These are phyloP conservation scores for Spodoptera exigua DNA, from an alignment of 2,888 invertebrate genomes.

Conservation along the genomic window DNA sequence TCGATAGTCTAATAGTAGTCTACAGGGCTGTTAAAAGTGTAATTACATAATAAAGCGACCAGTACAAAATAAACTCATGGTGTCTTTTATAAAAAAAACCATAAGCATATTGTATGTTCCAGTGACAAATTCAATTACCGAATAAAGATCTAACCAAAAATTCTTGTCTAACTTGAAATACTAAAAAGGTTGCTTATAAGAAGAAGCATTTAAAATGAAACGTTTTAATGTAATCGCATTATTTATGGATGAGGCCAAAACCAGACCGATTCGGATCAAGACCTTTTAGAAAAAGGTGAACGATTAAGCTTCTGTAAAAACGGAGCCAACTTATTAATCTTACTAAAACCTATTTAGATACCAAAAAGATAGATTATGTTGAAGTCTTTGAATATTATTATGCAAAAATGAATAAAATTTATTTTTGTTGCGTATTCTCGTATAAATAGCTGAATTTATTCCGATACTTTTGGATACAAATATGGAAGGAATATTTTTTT, in stretches of 20 bases:
- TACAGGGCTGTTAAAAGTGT: no score
- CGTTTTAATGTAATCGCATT: conserved; percentile 33
- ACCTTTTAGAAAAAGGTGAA: conserved; percentile 37
- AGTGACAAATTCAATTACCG: no score
- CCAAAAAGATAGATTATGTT: conserved; percentile 9
- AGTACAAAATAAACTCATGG: no score
- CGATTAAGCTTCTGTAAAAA: conserved; percentile 41
- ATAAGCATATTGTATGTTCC: no score
- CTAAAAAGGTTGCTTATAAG: background rate
- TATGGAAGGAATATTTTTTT: conserved; percentile 1
- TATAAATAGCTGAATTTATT: no score
- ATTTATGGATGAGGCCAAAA: conserved; percentile 41
- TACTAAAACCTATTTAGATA: conserved; percentile 31
- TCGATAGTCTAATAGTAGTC: no score
- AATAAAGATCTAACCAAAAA: background rate
- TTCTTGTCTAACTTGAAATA: conserved; percentile 19
- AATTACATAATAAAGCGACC: no score
- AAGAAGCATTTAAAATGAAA: conserved; percentile 18
- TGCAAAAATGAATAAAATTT: no score
- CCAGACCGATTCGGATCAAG: conserved; percentile 33
- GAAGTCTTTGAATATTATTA: no score
- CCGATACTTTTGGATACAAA: background rate
- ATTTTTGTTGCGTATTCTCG: no score
- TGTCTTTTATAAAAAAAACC: no score
- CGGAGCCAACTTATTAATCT: conserved; percentile 29